Conservation (phyloP, 2,888 invertebrate genomes). For the Agonopterix subpropinquella region DNA sequence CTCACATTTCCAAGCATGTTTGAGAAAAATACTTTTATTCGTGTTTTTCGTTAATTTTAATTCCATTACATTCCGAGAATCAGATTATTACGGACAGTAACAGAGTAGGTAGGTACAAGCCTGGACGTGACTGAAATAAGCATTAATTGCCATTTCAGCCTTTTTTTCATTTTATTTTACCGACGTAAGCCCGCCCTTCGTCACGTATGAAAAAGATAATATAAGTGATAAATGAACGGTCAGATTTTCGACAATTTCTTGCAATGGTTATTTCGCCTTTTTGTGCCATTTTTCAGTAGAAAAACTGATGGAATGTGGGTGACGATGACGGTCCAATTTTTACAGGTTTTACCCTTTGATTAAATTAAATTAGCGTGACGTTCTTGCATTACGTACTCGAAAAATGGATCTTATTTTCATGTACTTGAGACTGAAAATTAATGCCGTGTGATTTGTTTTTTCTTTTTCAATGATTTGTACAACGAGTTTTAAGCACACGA, state of each 20-base stretch:
- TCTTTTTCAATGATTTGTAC: no score
- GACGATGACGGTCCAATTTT: no score
- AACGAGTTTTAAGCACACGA: no score
- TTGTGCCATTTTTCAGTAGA: no score
- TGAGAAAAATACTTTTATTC: not conserved
- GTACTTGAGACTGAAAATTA: no score
- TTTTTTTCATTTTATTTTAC: slow-evolving; percentile 24
- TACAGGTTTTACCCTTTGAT: no score
- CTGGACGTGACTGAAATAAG: slow-evolving; percentile 33
- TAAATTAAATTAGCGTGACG: no score
- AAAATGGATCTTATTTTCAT: no score
- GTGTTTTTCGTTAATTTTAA: not conserved
- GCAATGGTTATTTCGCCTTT: not conserved
- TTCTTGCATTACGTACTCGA: no score
- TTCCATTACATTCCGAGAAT: not conserved
- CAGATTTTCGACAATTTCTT: slow-evolving; percentile 3
- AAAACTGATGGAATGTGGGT: no score
- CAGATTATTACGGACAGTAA: not conserved
- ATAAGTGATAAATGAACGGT: slow-evolving; percentile 2
- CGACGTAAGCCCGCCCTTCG: slow-evolving; percentile 21
- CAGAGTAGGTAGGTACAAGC: not conserved
- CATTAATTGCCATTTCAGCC: slow-evolving; percentile 38
- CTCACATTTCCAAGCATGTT: no score
- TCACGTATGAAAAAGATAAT: slow-evolving; percentile 31
- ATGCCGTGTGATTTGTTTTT: no score